Evolutionary conservation across 2,797 vertebrate genomes (phyloP).

Genomic region (Enteromius argenteus): DNA sequence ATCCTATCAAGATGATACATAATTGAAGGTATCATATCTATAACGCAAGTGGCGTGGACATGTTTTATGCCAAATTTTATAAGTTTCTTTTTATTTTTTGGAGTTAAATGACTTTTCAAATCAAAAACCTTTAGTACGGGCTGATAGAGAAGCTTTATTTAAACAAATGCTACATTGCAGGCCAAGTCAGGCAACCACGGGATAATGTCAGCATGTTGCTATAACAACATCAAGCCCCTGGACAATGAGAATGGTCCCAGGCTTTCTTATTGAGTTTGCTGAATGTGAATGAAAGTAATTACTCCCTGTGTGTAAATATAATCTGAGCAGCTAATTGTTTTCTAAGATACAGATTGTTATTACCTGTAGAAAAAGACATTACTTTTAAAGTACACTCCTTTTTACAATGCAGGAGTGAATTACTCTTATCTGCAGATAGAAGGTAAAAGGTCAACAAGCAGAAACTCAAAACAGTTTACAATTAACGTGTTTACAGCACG

Average conservation of each 20-base stretch:
- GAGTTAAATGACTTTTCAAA: neutral
- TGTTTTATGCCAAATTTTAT: neutral
- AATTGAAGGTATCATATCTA: neutral
- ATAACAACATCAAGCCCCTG: neutral
- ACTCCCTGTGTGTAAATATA: neutral
- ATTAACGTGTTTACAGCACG: neutral
- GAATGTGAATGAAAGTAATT: slow-evolving; percentile 1
- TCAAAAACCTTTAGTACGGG: neutral
- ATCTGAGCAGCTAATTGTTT: neutral
- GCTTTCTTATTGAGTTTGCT: slow-evolving; percentile 6
- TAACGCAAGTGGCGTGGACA: neutral
- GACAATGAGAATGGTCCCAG: neutral
- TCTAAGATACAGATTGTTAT: neutral
- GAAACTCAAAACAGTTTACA: neutral
- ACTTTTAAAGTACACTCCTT: neutral
- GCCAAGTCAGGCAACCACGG: neutral
- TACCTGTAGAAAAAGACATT: neutral
- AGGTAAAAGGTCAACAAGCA: neutral
- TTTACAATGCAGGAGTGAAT: neutral
- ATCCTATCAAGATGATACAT: neutral
- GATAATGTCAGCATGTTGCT: slow-evolving; percentile 18
- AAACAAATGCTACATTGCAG: neutral
- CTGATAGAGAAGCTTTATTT: neutral
- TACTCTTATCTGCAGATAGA: neutral
- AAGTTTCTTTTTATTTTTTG: neutral